A percentile compares a stretch with the other conserved stretches of the same genome.
phyloP scores from a whole-genome alignment of 2,797 vertebrate species.

The Gadopsis marmoratus region DNA sequence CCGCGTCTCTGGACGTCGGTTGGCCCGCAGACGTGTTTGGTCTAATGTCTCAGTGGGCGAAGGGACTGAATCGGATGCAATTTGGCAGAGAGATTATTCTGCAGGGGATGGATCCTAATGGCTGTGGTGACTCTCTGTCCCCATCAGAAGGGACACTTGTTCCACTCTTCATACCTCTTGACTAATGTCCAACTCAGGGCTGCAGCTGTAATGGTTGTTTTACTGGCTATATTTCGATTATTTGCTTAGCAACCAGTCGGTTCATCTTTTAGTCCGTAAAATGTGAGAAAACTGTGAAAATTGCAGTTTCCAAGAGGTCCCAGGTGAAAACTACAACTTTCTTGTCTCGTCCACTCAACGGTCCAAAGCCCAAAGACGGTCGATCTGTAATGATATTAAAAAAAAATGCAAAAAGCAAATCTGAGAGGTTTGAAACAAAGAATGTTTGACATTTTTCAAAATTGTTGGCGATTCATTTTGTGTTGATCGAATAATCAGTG shows the following conservation, averaged over 20 bases:
- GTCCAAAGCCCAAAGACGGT: background rate
- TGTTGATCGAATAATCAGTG: background rate
- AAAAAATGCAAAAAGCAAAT: background rate
- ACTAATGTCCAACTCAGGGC: background rate
- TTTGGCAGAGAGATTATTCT: background rate
- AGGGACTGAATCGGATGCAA: background rate
- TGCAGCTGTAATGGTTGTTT: background rate
- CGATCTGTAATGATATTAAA: background rate
- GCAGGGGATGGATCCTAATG: background rate
- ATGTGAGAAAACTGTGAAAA: background rate
- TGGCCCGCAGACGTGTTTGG: background rate
- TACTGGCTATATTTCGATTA: no score
- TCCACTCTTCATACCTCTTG: background rate
- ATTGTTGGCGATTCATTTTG: background rate
- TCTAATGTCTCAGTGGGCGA: background rate
- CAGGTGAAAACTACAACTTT: background rate
- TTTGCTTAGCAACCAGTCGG: no score
- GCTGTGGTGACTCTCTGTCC: background rate
- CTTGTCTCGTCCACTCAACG: background rate
- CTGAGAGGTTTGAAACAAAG: no score
- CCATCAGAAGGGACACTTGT: background rate
- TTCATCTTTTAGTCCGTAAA: no score
- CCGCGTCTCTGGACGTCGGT: no score
- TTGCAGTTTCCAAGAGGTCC: background rate
- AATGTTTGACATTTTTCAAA: background rate